Base-by-base conservation (phyloP, 2,888 invertebrate species). In the Noctua janthe region DNA sequence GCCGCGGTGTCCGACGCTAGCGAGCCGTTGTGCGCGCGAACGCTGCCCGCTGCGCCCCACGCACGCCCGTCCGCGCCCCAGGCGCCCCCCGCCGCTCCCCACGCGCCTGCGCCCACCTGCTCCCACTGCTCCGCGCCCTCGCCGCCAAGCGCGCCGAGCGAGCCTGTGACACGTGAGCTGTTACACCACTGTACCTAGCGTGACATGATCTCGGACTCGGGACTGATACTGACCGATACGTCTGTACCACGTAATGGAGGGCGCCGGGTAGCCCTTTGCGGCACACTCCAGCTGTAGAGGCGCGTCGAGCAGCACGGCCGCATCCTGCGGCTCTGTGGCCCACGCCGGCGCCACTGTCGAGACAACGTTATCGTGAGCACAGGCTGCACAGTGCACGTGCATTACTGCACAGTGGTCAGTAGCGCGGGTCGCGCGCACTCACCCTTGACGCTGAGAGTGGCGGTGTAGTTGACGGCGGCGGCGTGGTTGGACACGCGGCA, bases 231-330 rank as follows among this genome's bases (percentile, higher is more conserved):
- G 77, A 94, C 94, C 94, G 35, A 93, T 90, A 86, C 97, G 98
- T 90, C 98, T 97, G 88, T 97, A 97, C 98, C 98, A 98, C 66
- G 96, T 96, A 90, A 98, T 96, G 81, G 95, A 93, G 20, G 98
- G 98, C 84, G 97, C 94, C 23, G 98, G 99, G 94, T 98, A 98
- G 64, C 98, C 98, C 84, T 97, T 97, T 5, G 98, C 98, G 81
- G 97, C 97, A 92, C 98, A 99, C 90, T 98, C 97, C 87, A 98
- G 96, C 78, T 97, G 96, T 83, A 98, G 97, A 79, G 98, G 97
- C 87, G 98, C 98, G 76, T 98, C 98, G 47, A 98, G 96, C 89
- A 98, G 97, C 83, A 98, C 98, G 79, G 98, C 98, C 74, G 97
- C 96, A 94, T 98, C 98, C 91, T 97, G 96, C 2, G 98, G 98